Conservation (phyloP, 2,113 vertebrate genomes). For the Paradisaea rubra region DNA sequence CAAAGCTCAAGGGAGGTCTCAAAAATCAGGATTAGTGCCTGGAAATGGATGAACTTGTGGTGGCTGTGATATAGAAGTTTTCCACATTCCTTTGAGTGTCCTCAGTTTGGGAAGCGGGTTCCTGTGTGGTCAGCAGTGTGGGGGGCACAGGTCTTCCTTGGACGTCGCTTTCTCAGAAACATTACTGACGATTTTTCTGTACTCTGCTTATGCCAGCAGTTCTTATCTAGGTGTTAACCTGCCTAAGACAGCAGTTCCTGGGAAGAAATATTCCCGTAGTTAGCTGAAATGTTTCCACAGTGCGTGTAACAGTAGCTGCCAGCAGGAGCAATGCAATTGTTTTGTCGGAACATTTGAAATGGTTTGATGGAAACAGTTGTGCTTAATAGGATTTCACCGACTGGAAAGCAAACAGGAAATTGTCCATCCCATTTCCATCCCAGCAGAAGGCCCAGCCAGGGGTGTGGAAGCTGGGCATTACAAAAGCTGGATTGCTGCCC, state of each 20-base stretch:
- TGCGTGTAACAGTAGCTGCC: neutral
- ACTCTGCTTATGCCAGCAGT: neutral
- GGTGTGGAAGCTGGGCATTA: neutral
- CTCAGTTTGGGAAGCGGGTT: neutral
- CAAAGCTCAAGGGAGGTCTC: neutral
- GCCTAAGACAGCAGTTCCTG: neutral
- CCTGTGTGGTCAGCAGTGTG: fast-evolving
- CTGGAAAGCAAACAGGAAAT: neutral
- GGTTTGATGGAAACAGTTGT: neutral
- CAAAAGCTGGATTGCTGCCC: neutral
- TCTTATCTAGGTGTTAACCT: neutral
- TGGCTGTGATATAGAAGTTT: neutral
- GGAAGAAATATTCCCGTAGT: neutral
- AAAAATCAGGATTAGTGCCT: neutral
- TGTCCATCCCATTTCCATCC: neutral
- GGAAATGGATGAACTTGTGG: neutral
- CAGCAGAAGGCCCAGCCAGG: neutral
- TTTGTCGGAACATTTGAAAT: neutral
- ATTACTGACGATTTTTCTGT: neutral
- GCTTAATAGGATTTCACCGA: neutral
- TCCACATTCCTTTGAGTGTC: neutral
- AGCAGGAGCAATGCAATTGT: neutral
- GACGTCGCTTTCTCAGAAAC: neutral
- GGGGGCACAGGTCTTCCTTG: neutral
- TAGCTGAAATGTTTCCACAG: neutral